phyloP scores from a whole-genome alignment of 1,140 invertebrate species.

The Scaptomyza pallida region DNA sequence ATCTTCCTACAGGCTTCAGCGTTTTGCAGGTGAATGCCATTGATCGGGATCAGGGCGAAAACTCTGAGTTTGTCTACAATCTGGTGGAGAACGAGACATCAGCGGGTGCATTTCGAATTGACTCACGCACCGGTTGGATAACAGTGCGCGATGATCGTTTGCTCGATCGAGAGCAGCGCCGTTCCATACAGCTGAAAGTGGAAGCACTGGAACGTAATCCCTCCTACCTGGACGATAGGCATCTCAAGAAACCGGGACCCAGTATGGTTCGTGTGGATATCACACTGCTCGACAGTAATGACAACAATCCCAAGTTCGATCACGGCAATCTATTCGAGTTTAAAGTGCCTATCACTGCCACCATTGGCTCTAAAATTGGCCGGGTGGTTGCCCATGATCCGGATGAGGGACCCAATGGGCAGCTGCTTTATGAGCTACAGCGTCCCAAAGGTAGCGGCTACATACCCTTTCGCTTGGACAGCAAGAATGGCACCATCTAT shows the following conservation, averaged over 20 bases:
- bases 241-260: conserved; percentile 76
- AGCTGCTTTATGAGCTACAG: conserved; percentile 91
- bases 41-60: conserved; percentile 92
- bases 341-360: conserved; percentile 88
- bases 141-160: conserved; percentile 91
- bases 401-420: conserved; percentile 91
- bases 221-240: conserved; percentile 72
- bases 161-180: conserved; percentile 90
- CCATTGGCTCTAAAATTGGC: conserved; percentile 89
- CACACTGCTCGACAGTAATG: conserved; percentile 92
- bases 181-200: conserved; percentile 89
- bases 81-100: conserved; percentile 87
- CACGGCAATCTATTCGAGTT: conserved; percentile 93
- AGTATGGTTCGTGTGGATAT: conserved; percentile 90
- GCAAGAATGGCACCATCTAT: conserved; percentile 89
- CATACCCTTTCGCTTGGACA: conserved; percentile 89
- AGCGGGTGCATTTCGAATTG: conserved; percentile 91
- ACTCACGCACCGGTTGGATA: conserved; percentile 92
- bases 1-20: conserved; percentile 93
- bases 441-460: conserved; percentile 87
- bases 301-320: conserved; percentile 93
- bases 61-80: conserved; percentile 92
- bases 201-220: conserved; percentile 88
- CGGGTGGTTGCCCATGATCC: conserved; percentile 91
- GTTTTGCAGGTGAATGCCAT: conserved; percentile 92